phyloP scores from a whole-genome alignment of 2,888 invertebrate species.

The Junonia oenone region DNA sequence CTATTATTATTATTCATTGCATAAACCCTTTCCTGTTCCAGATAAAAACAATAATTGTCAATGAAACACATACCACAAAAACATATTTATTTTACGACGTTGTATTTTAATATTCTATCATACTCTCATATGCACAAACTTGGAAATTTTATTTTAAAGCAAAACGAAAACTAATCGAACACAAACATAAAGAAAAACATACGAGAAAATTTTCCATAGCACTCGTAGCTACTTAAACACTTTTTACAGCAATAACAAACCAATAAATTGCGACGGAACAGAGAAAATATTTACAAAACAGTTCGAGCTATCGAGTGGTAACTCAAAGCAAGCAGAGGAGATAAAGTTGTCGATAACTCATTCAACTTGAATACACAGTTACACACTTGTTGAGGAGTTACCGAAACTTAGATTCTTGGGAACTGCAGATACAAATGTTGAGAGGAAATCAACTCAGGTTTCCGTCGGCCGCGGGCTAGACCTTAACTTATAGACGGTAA shows the following conservation, averaged over 20 bases:
- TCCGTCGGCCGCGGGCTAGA: conserved; percentile 12
- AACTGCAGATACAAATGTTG: conserved; percentile 14
- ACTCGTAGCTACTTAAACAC: not conserved
- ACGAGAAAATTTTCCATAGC: not conserved
- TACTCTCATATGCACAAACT: too few relatives aligned
- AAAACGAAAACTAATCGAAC: not conserved
- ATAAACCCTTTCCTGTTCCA: too few relatives aligned
- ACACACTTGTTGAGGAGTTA: conserved; percentile 12
- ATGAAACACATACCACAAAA: too few relatives aligned
- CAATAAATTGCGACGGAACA: not conserved
- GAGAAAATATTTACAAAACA: conserved; percentile 1
- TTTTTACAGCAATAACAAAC: conserved; percentile 1
- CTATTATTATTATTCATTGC: not conserved
- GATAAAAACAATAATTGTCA: too few relatives aligned
- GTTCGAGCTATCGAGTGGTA: not conserved
- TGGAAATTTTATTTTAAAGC: too few relatives aligned
- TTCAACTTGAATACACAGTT: conserved; percentile 2
- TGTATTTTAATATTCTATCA: too few relatives aligned
- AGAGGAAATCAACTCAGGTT: conserved; percentile 18
- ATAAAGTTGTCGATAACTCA: conserved; percentile 8
- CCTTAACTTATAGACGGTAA: conserved; percentile 10
- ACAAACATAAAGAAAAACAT: not conserved
- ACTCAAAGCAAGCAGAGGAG: not conserved
- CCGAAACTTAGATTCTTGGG: conserved; percentile 15
- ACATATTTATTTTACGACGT: too few relatives aligned